phyloP scores from a whole-genome alignment of 2,888 invertebrate genomes.

The Leptopilina drosophilae region DNA sequence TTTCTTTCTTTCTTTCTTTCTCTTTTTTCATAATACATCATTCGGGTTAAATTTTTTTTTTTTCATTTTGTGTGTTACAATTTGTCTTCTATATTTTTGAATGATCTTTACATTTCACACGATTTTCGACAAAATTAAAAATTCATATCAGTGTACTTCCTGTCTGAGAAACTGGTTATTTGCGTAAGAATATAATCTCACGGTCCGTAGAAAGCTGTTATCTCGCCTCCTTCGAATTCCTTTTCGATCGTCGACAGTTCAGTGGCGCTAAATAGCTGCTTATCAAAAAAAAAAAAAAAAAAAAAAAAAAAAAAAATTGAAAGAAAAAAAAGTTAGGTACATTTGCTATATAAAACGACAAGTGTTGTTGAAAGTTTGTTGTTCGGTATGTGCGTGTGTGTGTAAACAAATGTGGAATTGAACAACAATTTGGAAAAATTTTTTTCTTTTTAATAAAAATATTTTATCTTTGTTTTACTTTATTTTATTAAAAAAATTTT shows the following conservation, averaged over 20 bases:
- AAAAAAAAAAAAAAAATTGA: neutral
- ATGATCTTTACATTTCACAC: conserved; percentile 39
- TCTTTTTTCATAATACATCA: too few species aligned
- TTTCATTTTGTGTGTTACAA: neutral
- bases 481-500: too few species aligned
- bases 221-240: conserved; percentile 37
- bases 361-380: too few species aligned
- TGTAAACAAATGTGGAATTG: too few species aligned
- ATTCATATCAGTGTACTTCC: conserved; percentile 40
- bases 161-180: conserved; percentile 40
- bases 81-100: conserved; percentile 17
- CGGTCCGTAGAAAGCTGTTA: conserved; percentile 41
- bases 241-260: conserved; percentile 36
- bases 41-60: neutral
- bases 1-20: too few species aligned
- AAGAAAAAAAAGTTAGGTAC: too few species aligned
- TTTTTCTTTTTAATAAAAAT: too few species aligned
- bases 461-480: too few species aligned
- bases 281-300: conserved; percentile 22
- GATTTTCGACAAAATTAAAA: conserved; percentile 39
- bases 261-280: conserved; percentile 29
- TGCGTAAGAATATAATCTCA: conserved; percentile 41
- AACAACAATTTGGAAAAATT: too few species aligned
- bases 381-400: too few species aligned
- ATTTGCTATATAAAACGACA: too few species aligned